A percentile compares a stretch with the other conserved stretches of the same genome.
These are phyloP conservation scores for Parazoanthus swiftii DNA, from an alignment of 92 coral and sea anemone species.

Conservation along the genomic window DNA sequence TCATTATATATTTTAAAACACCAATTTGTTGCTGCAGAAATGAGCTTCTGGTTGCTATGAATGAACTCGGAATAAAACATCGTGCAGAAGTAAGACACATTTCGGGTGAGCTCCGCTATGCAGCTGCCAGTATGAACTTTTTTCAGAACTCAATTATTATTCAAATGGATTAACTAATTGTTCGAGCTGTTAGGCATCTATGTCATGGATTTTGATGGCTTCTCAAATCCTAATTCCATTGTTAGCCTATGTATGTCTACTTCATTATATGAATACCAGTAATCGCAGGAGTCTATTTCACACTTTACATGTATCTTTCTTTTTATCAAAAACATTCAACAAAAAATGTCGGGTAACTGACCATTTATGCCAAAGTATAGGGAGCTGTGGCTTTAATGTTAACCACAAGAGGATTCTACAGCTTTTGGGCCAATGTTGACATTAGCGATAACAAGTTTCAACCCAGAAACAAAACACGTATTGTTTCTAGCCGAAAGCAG, in stretches of 20 bases:
- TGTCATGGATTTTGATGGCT: neutral
- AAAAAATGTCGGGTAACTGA: neutral
- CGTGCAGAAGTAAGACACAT: neutral
- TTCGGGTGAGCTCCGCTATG: neutral
- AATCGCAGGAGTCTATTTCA: neutral
- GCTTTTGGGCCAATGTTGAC: constrained; percentile 11
- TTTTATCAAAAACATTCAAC: too few relatives aligned
- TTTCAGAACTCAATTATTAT: neutral
- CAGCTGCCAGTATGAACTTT: neutral
- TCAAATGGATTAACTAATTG: neutral
- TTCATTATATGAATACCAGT: neutral
- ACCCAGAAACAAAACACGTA: neutral
- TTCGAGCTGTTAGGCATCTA: neutral
- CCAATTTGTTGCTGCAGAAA: too few relatives aligned
- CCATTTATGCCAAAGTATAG: neutral
- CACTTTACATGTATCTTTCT: neutral
- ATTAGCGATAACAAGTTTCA: constrained; percentile 5
- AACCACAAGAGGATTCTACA: neutral
- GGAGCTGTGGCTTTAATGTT: neutral
- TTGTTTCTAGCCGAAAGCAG: neutral
- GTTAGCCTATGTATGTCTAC: neutral
- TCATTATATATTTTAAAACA: neutral
- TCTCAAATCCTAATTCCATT: constrained; percentile 6
- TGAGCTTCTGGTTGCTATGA: too few relatives aligned
- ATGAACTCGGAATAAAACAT: too few relatives aligned